A percentile compares a stretch with the other conserved stretches of the same genome.
Evolutionary conservation across 2,888 invertebrate species (phyloP).

Genomic region (Caenorhabditis imperialis): DNA sequence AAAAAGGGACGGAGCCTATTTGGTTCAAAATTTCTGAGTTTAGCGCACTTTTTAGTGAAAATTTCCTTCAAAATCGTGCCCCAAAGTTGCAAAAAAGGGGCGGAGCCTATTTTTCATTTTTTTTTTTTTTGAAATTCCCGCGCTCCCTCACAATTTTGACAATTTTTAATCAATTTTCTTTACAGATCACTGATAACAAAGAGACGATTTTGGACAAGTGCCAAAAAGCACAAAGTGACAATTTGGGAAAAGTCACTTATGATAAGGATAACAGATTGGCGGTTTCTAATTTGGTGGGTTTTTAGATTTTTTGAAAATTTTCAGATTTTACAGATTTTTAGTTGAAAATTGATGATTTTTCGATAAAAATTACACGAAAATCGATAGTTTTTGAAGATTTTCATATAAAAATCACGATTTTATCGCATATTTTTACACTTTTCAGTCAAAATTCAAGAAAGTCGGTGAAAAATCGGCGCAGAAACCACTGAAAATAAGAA

Average conservation of each 20-base stretch:
- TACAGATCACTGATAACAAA: constrained; percentile 79
- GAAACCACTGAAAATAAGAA: no score
- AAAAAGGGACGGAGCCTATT: no score
- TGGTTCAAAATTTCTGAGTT: no score
- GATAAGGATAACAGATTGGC: constrained; percentile 88
- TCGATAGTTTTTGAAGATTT: not conserved
- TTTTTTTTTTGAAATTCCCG: no score
- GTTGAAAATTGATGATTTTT: no score
- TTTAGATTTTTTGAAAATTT: constrained; percentile 5
- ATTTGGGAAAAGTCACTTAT: constrained; percentile 87
- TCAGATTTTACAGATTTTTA: not conserved
- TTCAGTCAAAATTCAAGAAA: no score
- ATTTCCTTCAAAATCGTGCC: no score
- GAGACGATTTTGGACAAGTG: constrained; percentile 82
- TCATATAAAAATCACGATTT: not conserved
- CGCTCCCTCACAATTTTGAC: no score
- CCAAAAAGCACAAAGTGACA: constrained; percentile 92
- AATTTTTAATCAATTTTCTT: not conserved
- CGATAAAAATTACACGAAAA: not conserved
- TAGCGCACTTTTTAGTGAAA: not conserved
- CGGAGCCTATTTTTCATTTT: no score
- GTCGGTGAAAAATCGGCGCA: no score
- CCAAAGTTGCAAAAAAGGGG: no score
- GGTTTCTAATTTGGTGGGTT: constrained; percentile 88
- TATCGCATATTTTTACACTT: no score